A percentile compares a stretch with the other conserved stretches of the same genome.
Evolutionary conservation across 2,888 invertebrate genomes (phyloP).

Genomic region (Mythimna loreyi): DNA sequence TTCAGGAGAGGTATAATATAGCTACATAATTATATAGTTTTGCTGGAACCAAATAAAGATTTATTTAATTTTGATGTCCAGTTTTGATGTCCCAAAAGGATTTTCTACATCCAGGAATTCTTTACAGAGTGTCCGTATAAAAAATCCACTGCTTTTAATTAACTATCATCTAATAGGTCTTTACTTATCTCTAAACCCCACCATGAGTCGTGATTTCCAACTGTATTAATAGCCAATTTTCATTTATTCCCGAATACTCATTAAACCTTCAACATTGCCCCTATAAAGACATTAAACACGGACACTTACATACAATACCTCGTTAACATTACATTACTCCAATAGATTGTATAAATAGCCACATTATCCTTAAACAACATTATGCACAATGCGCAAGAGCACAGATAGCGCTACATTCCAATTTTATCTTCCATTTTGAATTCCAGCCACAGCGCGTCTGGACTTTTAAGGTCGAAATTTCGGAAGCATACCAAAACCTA

Average conservation of each 20-base stretch:
- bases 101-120: neutral
- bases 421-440: conserved; percentile 68
- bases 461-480: conserved; percentile 56
- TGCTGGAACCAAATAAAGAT: neutral
- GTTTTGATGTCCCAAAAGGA: neutral
- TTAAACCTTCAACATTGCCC: conserved; percentile 1
- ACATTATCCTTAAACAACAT: conserved; percentile 57
- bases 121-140: neutral
- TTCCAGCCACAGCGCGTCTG: conserved; percentile 64
- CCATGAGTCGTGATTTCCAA: neutral
- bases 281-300: conserved; percentile 27
- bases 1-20: neutral
- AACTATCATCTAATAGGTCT: neutral
- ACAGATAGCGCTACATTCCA: conserved; percentile 63
- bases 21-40: neutral
- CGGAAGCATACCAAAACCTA: conserved; percentile 18
- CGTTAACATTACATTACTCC: conserved; percentile 44
- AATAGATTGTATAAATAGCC: conserved; percentile 49
- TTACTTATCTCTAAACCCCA: neutral
- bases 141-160: neutral
- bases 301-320: conserved; percentile 45
- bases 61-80: neutral
- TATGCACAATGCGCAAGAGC: conserved; percentile 52
- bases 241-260: neutral
- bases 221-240: neutral